Evolutionary conservation across 2,797 vertebrate genomes (phyloP).

Genomic region (Cyprinodon diabolis): DNA sequence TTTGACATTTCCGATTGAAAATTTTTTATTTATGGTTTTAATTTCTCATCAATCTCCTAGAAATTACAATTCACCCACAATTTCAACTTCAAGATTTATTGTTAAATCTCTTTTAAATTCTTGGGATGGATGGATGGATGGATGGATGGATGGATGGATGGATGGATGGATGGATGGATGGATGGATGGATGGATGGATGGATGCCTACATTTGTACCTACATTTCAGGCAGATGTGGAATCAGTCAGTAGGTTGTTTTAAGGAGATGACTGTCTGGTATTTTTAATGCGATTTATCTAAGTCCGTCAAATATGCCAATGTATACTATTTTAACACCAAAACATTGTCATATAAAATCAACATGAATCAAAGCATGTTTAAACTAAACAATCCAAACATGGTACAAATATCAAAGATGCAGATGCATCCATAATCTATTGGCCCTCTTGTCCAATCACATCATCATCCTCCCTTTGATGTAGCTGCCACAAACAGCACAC

Average conservation of each 20-base stretch:
- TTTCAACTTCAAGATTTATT: too few relatives aligned
- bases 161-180: too few relatives aligned
- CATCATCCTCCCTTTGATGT: conserved; percentile 24
- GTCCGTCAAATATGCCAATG: background rate
- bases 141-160: too few relatives aligned
- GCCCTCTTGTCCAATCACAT: conserved; percentile 21
- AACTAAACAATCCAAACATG: conserved; percentile 7
- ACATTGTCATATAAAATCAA: conserved; percentile 13
- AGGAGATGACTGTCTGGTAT: conserved; percentile 6
- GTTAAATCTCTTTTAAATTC: too few relatives aligned
- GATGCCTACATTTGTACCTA: too few relatives aligned
- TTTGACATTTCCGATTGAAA: too few relatives aligned
- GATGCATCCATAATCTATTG: conserved; percentile 19
- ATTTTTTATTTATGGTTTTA: too few relatives aligned
- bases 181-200: too few relatives aligned
- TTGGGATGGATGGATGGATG: too few relatives aligned
- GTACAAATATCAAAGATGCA: conserved; percentile 7
- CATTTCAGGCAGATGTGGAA: background rate
- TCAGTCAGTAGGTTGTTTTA: background rate
- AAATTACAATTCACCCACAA: too few relatives aligned
- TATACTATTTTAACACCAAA: background rate
- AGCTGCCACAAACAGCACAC: conserved; percentile 35
- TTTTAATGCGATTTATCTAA: conserved; percentile 14
- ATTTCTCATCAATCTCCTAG: too few relatives aligned
- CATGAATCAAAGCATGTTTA: conserved; percentile 21